Evolutionary conservation across 2,888 invertebrate species (phyloP).

Genomic region (Drosophila eohydei): DNA sequence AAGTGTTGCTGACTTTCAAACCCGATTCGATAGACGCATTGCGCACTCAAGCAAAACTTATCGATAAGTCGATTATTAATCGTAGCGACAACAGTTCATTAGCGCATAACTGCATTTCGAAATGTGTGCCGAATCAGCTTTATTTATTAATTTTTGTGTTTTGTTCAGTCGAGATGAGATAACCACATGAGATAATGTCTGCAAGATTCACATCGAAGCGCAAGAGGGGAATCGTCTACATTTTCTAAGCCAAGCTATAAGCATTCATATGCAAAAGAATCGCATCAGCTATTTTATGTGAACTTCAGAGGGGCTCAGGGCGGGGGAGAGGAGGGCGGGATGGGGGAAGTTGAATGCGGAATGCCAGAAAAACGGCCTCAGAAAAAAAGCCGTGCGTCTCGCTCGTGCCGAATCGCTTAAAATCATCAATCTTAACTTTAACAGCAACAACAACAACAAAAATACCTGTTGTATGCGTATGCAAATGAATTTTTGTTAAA

Average conservation of each 20-base stretch:
- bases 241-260: background rate
- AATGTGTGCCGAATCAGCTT: conserved; percentile 15
- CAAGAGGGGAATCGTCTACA: conserved; percentile 2
- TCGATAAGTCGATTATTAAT: conserved; percentile 30
- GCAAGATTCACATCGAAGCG: background rate
- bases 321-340: background rate
- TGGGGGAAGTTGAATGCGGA: conserved; percentile 2
- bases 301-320: background rate
- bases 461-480: conserved; percentile 43
- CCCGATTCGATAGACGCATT: conserved; percentile 34
- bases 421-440: conserved; percentile 61
- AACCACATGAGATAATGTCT: conserved; percentile 35
- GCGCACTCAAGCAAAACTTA: conserved; percentile 30
- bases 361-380: conserved; percentile 22
- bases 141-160: conserved; percentile 2
- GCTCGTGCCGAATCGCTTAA: conserved; percentile 62
- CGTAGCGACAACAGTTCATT: conserved; percentile 2
- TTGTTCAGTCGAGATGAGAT: conserved; percentile 32
- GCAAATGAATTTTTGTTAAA: conserved; percentile 45
- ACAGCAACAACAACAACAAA: conserved; percentile 23
- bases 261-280: conserved; percentile 40
- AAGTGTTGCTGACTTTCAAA: conserved; percentile 50
- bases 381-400: conserved; percentile 30
- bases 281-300: conserved; percentile 1
- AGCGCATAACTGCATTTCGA: conserved; percentile 17